Percentiles rank a stretch among this genome's conserved stretches.
Conservation (phyloP, 2,797 vertebrate species). For the Gallinago stenura region DNA sequence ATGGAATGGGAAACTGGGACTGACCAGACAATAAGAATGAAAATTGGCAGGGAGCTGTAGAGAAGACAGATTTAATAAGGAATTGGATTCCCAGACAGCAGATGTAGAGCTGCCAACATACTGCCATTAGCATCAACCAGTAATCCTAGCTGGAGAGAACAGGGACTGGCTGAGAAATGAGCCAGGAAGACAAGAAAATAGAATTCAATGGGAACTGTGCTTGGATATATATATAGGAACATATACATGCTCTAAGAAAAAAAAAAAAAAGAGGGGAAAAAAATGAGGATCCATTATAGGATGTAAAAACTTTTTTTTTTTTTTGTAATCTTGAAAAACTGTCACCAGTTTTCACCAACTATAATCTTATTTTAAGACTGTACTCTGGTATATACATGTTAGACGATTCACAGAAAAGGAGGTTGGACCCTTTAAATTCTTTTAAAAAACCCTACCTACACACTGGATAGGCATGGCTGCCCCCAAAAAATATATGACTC, state of each 20-base stretch:
- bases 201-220: not conserved
- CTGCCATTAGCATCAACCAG: not conserved
- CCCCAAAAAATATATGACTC: not conserved
- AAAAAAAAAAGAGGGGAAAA: not conserved
- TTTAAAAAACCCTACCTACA: not conserved
- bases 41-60: not conserved
- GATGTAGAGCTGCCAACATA: not conserved
- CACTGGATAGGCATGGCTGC: not conserved
- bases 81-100: not conserved
- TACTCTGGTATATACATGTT: not conserved
- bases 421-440: not conserved
- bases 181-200: not conserved
- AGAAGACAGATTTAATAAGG: not conserved
- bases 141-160: not conserved
- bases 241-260: rapidly evolving
- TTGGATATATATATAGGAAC: not conserved
- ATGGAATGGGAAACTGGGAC: not conserved
- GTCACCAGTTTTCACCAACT: not conserved
- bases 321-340: not conserved
- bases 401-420: not conserved
- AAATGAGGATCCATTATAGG: not conserved
- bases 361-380: not conserved
- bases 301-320: not conserved
- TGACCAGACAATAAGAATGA: not conserved
- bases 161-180: not conserved